phyloP scores from a whole-genome alignment of 2,113 vertebrate genomes.

The Vicugna pacos region DNA sequence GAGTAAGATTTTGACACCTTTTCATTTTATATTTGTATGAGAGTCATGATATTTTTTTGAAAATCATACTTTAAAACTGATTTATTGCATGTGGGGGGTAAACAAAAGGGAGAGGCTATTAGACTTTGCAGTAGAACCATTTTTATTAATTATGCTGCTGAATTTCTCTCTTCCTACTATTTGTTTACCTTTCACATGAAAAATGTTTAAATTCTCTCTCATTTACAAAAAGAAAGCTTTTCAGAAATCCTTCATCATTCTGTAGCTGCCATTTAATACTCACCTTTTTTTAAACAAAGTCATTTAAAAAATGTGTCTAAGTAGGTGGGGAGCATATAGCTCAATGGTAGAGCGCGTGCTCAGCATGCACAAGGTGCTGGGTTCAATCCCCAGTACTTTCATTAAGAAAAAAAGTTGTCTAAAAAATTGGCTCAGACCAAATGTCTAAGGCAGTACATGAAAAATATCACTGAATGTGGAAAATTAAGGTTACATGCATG shows the following conservation, averaged over 20 bases:
- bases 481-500: not conserved
- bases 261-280: not conserved
- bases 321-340: too few species aligned
- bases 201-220: constrained; percentile 47
- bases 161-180: constrained; percentile 35
- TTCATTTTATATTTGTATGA: constrained; percentile 38
- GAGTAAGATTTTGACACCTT: constrained; percentile 22
- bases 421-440: constrained; percentile 17
- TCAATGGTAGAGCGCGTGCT: too few species aligned
- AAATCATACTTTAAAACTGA: constrained; percentile 19
- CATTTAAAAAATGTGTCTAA: constrained; percentile 17
- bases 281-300: not conserved
- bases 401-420: not conserved
- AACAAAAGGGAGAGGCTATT: not conserved
- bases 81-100: not conserved
- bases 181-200: constrained; percentile 22
- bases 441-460: not conserved
- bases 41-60: not conserved
- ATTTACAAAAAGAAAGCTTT: constrained; percentile 40
- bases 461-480: not conserved
- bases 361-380: too few species aligned
- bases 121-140: not conserved
- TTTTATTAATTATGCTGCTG: constrained; percentile 58
- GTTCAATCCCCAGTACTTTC: too few species aligned
- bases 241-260: not conserved